These are phyloP conservation scores for Poeciliopsis paucimaculata DNA, from an alignment of 2,797 vertebrate genomes.

Conservation along the genomic window DNA sequence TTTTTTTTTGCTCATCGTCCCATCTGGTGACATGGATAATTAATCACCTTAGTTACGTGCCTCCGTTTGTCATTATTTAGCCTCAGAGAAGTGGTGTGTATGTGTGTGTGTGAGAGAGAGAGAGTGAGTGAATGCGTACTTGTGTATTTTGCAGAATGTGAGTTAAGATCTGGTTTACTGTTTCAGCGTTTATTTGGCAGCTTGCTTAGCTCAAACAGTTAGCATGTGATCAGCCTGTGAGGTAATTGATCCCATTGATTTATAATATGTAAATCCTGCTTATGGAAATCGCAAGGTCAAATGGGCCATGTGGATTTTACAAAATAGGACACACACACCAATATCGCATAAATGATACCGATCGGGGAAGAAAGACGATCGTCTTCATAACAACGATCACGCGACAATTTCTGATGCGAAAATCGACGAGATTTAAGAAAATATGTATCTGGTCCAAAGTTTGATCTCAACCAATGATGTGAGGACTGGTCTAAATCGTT, in stretches of 20 bases:
- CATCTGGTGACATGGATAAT: conserved; percentile 83
- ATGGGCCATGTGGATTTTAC: conserved; percentile 19
- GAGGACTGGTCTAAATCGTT: not conserved
- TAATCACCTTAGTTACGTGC: conserved; percentile 78
- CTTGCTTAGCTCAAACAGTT: conserved; percentile 68
- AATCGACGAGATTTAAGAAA: not conserved
- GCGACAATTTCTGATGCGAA: not conserved
- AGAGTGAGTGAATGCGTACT: conserved; percentile 5
- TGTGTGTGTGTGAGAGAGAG: not conserved
- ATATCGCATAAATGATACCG: not conserved
- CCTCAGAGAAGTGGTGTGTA: conserved; percentile 53
- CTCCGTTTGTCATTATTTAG: conserved; percentile 79
- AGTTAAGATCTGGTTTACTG: conserved; percentile 44
- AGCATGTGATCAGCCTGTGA: conserved; percentile 60
- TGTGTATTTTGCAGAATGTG: conserved; percentile 26
- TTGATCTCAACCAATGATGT: not conserved
- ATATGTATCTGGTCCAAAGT: not conserved
- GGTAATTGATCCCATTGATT: conserved; percentile 47
- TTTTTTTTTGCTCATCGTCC: conserved; percentile 57
- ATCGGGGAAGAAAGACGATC: not conserved
- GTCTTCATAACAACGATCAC: not conserved
- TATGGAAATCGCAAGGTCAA: conserved; percentile 35
- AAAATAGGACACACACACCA: not conserved
- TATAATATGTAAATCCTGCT: conserved; percentile 32
- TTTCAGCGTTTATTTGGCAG: conserved; percentile 60